These are phyloP conservation scores for Heliconius charithonia DNA, from an alignment of 2,888 invertebrate species.

Conservation along the genomic window DNA sequence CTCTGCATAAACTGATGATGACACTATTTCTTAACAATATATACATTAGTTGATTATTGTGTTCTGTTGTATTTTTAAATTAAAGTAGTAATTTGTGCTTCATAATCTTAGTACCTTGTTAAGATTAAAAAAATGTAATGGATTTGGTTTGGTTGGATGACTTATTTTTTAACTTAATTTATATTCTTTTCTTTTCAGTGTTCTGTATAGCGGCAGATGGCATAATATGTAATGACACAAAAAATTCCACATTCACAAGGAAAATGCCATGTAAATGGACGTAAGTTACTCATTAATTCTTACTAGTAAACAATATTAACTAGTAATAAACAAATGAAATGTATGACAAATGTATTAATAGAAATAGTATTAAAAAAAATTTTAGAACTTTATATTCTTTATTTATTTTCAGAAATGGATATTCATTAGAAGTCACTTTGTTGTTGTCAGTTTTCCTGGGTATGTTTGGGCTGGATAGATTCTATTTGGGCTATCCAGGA, in stretches of 20 bases:
- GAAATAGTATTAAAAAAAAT: neutral
- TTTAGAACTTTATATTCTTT: slow-evolving; percentile 21
- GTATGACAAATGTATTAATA: neutral
- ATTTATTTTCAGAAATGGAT: slow-evolving; percentile 90
- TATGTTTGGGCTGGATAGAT: slow-evolving; percentile 98
- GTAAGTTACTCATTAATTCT: slow-evolving; percentile 85
- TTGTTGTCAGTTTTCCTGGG: slow-evolving; percentile 98
- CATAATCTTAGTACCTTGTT: neutral
- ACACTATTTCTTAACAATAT: neutral
- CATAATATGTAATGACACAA: slow-evolving; percentile 91
- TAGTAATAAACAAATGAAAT: neutral
- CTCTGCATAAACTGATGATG: neutral
- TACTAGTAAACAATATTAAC: neutral
- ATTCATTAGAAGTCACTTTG: slow-evolving; percentile 95
- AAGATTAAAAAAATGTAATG: neutral
- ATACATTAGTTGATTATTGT: too few species aligned
- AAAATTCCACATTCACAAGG: slow-evolving; percentile 90
- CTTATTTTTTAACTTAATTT: neutral
- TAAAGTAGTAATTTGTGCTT: neutral
- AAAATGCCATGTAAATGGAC: slow-evolving; percentile 97
- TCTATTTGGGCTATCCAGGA: slow-evolving; percentile 99
- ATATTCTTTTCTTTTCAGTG: slow-evolving; percentile 79
- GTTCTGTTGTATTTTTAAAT: neutral
- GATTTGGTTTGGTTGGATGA: neutral
- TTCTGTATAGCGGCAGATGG: slow-evolving; percentile 92